A percentile compares a stretch with the other conserved stretches of the same genome.
Evolutionary conservation across 2,113 vertebrate genomes (phyloP).

Genomic region (Electrona antarctica): DNA sequence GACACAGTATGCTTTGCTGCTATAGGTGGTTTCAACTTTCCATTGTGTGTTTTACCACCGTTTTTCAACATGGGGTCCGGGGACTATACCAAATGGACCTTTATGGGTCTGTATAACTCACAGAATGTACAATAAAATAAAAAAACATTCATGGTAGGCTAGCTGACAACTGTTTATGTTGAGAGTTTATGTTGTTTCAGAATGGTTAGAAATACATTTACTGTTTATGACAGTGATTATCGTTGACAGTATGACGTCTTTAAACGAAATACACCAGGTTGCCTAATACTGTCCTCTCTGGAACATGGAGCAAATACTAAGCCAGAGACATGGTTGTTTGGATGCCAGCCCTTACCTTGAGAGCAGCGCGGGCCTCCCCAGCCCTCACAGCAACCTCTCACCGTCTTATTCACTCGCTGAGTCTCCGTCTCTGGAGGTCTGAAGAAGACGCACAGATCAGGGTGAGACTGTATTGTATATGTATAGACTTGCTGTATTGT

Average conservation of each 20-base stretch:
- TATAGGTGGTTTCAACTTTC: too few relatives aligned
- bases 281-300: too few relatives aligned
- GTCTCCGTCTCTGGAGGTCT: constrained; percentile 80
- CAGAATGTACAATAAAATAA: too few relatives aligned
- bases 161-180: too few relatives aligned
- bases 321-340: too few relatives aligned
- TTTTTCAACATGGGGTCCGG: too few relatives aligned
- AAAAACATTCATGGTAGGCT: too few relatives aligned
- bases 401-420: constrained; percentile 75
- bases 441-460: not conserved
- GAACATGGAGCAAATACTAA: not conserved
- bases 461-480: not conserved
- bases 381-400: constrained; percentile 84
- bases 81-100: too few relatives aligned
- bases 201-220: not conserved
- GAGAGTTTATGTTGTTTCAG: not conserved
- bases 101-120: too few relatives aligned
- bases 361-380: constrained; percentile 85
- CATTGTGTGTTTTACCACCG: too few relatives aligned
- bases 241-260: not conserved
- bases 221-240: not conserved
- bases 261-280: not conserved
- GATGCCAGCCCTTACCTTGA: constrained; percentile 73
- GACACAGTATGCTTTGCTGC: too few relatives aligned
- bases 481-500: too few relatives aligned